Conservation (phyloP, 2,113 vertebrate species). For the Petrocephalus zakoni region DNA sequence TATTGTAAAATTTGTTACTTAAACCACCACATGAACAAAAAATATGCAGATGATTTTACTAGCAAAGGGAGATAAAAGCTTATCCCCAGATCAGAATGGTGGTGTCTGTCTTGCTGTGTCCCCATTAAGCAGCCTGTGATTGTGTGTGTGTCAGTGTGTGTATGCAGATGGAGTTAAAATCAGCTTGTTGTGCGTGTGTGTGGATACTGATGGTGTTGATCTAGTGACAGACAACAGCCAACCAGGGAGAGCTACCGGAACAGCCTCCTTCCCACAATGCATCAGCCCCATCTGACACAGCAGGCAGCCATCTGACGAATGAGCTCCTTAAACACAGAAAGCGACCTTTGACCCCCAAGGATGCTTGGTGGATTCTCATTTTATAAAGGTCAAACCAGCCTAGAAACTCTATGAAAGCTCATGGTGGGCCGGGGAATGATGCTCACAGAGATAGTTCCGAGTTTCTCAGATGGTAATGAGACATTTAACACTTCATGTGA, state of each 20-base stretch:
- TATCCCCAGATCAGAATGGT: background rate
- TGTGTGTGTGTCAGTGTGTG: background rate
- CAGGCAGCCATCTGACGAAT: background rate
- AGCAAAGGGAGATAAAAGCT: background rate
- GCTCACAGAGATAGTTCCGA: background rate
- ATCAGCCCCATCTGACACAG: background rate
- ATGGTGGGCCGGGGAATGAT: background rate
- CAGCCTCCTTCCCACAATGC: background rate
- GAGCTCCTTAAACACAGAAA: background rate
- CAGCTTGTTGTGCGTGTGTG: background rate
- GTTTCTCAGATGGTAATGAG: background rate
- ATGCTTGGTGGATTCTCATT: background rate
- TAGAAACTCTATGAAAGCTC: background rate
- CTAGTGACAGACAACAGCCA: background rate
- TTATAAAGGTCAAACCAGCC: background rate
- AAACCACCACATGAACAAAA: background rate
- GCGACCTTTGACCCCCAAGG: background rate
- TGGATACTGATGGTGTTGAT: background rate
- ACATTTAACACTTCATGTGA: constrained; percentile 1
- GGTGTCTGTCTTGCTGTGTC: background rate
- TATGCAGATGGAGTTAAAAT: background rate
- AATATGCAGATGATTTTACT: background rate
- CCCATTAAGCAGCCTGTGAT: background rate
- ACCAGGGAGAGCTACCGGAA: background rate
- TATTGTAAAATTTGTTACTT: background rate